phyloP scores from a whole-genome alignment of 2,113 vertebrate genomes.

The Phaethon lepturus region DNA sequence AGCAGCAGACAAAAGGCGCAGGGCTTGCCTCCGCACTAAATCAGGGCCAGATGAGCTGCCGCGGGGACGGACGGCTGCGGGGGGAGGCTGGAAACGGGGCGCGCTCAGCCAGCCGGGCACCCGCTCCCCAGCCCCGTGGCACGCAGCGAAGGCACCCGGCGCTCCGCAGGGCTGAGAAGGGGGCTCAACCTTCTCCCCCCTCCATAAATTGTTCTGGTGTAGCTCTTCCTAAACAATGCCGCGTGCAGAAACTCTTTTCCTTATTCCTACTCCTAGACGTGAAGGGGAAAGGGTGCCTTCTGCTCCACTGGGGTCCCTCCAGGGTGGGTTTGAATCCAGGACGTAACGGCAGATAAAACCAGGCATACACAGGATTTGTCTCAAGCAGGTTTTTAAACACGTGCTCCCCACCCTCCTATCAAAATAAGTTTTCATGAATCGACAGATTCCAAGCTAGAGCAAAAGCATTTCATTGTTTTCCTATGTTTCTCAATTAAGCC shows the following conservation, averaged over 20 bases:
- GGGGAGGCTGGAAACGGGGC: background rate
- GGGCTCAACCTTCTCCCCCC: background rate
- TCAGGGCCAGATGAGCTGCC: conserved; percentile 63
- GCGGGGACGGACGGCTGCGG: background rate
- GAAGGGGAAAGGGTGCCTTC: background rate
- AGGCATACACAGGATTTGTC: background rate
- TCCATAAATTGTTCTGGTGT: background rate
- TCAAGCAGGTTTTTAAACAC: background rate
- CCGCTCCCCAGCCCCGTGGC: background rate
- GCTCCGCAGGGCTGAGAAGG: background rate
- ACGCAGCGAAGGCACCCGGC: accelerated
- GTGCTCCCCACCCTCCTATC: background rate
- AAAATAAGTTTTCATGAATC: background rate
- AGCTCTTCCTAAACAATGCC: background rate
- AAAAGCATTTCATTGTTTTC: background rate
- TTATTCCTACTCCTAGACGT: background rate
- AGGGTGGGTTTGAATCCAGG: background rate
- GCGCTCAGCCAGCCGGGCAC: background rate
- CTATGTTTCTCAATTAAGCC: background rate
- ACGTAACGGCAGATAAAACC: accelerated
- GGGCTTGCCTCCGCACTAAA: conserved; percentile 49
- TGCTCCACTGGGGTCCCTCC: background rate
- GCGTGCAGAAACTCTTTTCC: background rate
- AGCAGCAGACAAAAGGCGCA: conserved; percentile 53
- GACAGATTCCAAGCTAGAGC: background rate